phyloP scores from a whole-genome alignment of 2,797 vertebrate species.

The Chelonia mydas region DNA sequence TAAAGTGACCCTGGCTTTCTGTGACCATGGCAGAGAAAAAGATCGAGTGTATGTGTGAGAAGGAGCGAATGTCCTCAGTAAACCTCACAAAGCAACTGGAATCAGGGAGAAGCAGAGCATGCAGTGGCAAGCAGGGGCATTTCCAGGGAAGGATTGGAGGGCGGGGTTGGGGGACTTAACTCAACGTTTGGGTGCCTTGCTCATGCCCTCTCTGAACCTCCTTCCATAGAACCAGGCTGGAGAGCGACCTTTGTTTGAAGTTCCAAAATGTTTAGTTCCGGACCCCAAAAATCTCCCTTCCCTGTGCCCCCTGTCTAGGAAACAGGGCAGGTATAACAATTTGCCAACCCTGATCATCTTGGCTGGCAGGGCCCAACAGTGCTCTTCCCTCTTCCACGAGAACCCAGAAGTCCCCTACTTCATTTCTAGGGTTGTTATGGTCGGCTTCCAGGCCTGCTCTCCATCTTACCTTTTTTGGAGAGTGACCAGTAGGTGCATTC shows the following conservation, averaged over 20 bases:
- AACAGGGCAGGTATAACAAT: not conserved
- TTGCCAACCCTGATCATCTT: not conserved
- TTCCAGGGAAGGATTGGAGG: not conserved
- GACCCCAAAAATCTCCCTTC: not conserved
- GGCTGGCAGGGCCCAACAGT: not conserved
- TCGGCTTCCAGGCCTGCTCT: not conserved
- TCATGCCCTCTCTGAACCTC: not conserved
- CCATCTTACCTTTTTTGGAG: not conserved
- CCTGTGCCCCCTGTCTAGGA: not conserved
- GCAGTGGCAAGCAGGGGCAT: not conserved
- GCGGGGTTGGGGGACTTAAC: not conserved
- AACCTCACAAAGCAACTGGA: not conserved
- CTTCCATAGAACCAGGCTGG: not conserved
- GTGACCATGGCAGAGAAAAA: not conserved
- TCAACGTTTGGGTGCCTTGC: not conserved
- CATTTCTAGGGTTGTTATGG: not conserved
- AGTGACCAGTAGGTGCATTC: not conserved
- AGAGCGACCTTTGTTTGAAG: not conserved
- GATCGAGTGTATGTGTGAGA: not conserved
- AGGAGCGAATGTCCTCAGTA: not conserved
- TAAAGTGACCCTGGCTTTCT: not conserved
- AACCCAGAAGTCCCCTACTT: not conserved
- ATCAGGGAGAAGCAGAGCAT: not conserved
- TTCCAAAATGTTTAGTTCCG: not conserved
- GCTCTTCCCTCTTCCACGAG: not conserved